Evolutionary conservation across 1,140 invertebrate species (phyloP).

Genomic region (Rhyacophila brunnea): DNA sequence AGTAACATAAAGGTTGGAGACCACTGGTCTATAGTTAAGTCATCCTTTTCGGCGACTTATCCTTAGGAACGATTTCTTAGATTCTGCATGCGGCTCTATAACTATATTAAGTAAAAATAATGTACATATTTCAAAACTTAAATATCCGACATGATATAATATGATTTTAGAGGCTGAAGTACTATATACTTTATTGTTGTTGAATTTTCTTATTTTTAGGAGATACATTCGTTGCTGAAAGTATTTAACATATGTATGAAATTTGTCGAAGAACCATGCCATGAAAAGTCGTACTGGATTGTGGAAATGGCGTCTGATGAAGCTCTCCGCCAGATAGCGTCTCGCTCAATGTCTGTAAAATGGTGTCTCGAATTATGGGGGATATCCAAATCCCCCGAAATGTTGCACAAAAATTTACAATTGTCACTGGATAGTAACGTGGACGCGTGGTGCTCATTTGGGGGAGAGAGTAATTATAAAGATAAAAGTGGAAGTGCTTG

Average conservation of each 20-base stretch:
- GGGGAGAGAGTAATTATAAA: conserved; percentile 17
- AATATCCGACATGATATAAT: no score
- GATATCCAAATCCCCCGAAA: conserved; percentile 54
- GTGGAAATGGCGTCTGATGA: conserved; percentile 67
- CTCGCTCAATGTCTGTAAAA: conserved; percentile 72
- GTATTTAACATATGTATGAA: conserved; percentile 64
- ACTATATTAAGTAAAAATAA: no score
- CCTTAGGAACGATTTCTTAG: no score
- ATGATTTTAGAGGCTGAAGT: no score
- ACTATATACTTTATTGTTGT: no score
- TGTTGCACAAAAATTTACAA: conserved; percentile 66
- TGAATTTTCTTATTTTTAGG: conserved; percentile 62
- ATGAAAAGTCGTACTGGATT: conserved; percentile 76
- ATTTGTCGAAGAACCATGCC: conserved; percentile 54
- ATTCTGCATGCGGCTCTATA: no score
- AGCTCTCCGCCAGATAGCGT: conserved; percentile 64
- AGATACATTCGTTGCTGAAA: conserved; percentile 69
- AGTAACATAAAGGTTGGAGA: no score
- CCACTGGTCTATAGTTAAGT: no score
- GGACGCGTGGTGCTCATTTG: conserved; percentile 39
- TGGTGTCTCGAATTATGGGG: conserved; percentile 79
- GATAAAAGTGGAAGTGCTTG: conserved; percentile 39
- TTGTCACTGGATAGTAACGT: conserved; percentile 45
- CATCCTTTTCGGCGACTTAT: no score
- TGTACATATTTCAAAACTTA: no score